phyloP scores from a whole-genome alignment of 2,113 vertebrate genomes.

The Barnardius zonarius region DNA sequence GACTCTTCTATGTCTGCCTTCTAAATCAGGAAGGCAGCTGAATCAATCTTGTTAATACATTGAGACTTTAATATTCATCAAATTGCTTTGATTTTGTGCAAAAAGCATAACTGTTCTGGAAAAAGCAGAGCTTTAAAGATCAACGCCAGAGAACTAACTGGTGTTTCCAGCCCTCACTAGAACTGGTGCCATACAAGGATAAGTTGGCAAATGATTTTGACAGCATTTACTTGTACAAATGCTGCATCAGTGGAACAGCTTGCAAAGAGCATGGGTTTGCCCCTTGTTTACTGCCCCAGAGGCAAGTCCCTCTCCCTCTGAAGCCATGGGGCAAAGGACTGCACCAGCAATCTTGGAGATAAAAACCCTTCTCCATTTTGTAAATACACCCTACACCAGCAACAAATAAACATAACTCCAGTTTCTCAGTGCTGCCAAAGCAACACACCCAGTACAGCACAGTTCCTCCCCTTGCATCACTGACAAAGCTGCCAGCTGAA shows the following conservation, averaged over 20 bases:
- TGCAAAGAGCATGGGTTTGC: neutral
- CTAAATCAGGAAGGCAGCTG: neutral
- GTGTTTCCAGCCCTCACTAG: neutral
- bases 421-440: conserved; percentile 2
- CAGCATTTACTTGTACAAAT: conserved; percentile 29
- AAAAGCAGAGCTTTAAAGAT: neutral
- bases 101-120: neutral
- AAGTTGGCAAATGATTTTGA: conserved; percentile 12
- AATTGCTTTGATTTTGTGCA: neutral
- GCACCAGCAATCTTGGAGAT: neutral
- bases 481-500: neutral
- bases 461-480: conserved; percentile 12
- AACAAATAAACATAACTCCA: conserved; percentile 8
- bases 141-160: neutral
- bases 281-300: neutral
- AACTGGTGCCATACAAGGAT: neutral
- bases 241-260: neutral
- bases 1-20: neutral
- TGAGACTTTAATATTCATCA: neutral
- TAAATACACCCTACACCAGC: neutral
- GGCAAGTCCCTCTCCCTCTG: neutral
- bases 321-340: neutral
- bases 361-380: neutral
- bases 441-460: neutral
- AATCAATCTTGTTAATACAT: neutral